Percentiles rank a stretch among this genome's conserved stretches.
Evolutionary conservation across 2,797 vertebrate species (phyloP).

Genomic region (Myiotriccus ornatus): DNA sequence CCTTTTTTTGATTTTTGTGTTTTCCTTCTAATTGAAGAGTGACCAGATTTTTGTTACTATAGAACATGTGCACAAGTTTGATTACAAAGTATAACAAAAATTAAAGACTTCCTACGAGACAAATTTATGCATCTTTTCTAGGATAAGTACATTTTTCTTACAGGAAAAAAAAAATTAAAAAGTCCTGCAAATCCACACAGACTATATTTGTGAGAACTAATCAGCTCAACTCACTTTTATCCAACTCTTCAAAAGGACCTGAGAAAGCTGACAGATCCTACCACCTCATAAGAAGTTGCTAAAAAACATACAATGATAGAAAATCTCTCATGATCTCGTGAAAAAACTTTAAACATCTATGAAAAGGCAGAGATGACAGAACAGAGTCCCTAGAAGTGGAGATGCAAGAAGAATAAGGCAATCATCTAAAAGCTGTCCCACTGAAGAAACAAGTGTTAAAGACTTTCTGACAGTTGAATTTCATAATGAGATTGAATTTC

Average conservation of each 20-base stretch:
- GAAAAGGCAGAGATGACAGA: not conserved
- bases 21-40: not conserved
- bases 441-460: not conserved
- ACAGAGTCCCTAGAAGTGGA: not conserved
- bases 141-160: not conserved
- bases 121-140: not conserved
- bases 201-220: not conserved
- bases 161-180: not conserved
- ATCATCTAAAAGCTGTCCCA: not conserved
- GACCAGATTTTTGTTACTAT: not conserved
- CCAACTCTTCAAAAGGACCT: not conserved
- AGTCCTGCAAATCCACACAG: not conserved
- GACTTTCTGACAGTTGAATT: not conserved
- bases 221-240: not conserved
- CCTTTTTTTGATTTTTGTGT: not conserved
- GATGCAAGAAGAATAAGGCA: not conserved
- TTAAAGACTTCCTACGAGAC: not conserved
- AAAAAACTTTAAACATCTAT: not conserved
- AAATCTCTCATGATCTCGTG: not conserved
- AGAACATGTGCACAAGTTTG: not conserved
- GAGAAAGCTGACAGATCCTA: not conserved
- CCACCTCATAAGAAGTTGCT: not conserved
- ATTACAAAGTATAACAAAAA: not conserved
- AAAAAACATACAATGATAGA: not conserved
- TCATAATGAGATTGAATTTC: not conserved